Conservation (phyloP, 2,888 invertebrate species). For the Volucella inflata region DNA sequence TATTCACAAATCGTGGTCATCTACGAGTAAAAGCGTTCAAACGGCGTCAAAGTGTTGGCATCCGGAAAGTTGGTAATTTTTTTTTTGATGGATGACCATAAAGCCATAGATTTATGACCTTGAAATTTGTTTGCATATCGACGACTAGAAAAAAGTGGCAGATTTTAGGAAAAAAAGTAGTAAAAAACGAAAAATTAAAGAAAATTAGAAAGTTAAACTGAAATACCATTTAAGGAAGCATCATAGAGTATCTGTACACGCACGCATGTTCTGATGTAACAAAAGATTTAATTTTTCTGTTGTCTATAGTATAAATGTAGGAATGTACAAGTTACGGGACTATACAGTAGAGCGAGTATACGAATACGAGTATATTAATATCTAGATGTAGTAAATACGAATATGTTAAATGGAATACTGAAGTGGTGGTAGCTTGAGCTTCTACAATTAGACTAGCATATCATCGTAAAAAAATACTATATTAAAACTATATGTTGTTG, state of each 20-base stretch:
- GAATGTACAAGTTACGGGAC: constrained; percentile 13
- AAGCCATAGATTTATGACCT: neutral
- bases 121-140: constrained; percentile 36
- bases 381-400: constrained; percentile 54
- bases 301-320: constrained; percentile 47
- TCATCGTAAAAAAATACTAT: constrained; percentile 50
- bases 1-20: too few relatives aligned
- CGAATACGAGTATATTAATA: constrained; percentile 33
- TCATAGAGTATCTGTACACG: constrained; percentile 68
- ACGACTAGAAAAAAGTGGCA: constrained; percentile 4
- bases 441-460: constrained; percentile 29
- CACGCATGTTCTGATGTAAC: constrained; percentile 62
- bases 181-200: constrained; percentile 1
- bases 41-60: too few relatives aligned
- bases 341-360: constrained; percentile 40
- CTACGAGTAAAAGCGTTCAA: too few relatives aligned
- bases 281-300: constrained; percentile 3
- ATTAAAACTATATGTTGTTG: constrained; percentile 44
- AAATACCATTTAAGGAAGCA: constrained; percentile 73
- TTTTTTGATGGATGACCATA: too few relatives aligned
- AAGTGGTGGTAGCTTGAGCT: constrained; percentile 62
- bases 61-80: too few relatives aligned
- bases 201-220: constrained; percentile 32
- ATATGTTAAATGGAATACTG: constrained; percentile 65
- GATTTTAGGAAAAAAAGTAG: neutral